phyloP scores from a whole-genome alignment of 2,113 vertebrate species.

The Nesoenas mayeri region DNA sequence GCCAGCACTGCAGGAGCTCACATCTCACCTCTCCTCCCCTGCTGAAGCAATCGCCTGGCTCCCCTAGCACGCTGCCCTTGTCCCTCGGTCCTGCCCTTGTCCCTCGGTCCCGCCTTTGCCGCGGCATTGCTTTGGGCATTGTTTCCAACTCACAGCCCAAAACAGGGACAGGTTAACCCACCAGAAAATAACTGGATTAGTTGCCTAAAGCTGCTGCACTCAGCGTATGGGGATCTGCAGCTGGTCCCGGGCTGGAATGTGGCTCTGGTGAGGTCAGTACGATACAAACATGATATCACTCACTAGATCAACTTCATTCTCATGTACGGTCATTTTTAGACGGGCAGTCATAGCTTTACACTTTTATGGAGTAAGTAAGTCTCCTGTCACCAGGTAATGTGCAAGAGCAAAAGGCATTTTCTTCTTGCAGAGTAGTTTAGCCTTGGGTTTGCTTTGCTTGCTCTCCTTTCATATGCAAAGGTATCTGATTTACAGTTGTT shows the following conservation, averaged over 20 bases:
- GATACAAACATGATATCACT: neutral
- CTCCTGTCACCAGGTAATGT: neutral
- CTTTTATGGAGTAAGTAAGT: neutral
- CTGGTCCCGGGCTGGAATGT: neutral
- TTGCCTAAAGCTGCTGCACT: neutral
- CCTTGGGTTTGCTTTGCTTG: neutral
- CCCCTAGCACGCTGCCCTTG: accelerated
- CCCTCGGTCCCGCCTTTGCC: neutral
- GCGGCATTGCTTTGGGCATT: neutral
- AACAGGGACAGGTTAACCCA: too few species aligned
- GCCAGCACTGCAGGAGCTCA: too few species aligned
- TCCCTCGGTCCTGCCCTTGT: neutral
- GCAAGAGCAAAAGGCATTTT: neutral
- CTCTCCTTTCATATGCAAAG: neutral
- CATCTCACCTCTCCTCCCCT: accelerated
- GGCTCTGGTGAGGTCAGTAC: neutral
- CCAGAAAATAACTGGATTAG: too few species aligned
- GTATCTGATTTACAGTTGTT: neutral
- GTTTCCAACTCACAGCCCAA: neutral
- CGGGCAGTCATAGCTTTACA: neutral
- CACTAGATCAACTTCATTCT: neutral
- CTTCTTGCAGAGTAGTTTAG: neutral
- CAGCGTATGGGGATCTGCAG: neutral
- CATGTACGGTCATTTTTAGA: neutral
- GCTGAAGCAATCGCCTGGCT: neutral